Percentiles rank a stretch among this genome's conserved stretches.
Evolutionary conservation across 2,113 vertebrate genomes (phyloP).

Genomic region (Melanerpes aurifrons): DNA sequence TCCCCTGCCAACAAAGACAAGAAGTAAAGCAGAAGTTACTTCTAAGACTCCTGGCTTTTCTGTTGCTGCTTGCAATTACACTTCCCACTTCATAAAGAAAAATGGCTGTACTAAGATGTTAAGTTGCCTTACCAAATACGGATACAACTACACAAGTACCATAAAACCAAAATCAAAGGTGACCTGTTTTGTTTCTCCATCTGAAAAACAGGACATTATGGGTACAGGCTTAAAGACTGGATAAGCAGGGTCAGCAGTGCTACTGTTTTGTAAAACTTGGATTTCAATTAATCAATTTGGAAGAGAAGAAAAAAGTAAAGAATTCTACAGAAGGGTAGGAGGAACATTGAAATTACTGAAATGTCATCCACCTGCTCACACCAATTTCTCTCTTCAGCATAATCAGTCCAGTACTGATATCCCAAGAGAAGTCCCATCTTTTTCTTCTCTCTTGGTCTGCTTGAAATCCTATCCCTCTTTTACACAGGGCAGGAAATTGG

Average conservation of each 20-base stretch:
- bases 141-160: not conserved
- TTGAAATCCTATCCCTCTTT: not conserved
- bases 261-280: not conserved
- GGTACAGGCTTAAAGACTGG: not conserved
- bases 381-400: not conserved
- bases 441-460: not conserved
- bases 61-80: not conserved
- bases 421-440: not conserved
- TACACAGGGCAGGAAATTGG: not conserved
- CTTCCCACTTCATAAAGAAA: not conserved
- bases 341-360: not conserved
- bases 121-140: not conserved
- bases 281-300: not conserved
- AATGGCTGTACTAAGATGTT: not conserved
- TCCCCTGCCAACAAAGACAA: not conserved
- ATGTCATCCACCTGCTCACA: not conserved
- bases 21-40: not conserved
- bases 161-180: not conserved
- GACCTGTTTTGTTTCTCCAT: not conserved
- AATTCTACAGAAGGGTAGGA: not conserved
- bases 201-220: not conserved
- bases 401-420: not conserved
- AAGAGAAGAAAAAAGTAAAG: not conserved
- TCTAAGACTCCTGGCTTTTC: not conserved
- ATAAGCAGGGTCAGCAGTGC: not conserved